Base-by-base conservation (phyloP, 2,888 invertebrate genomes). In the Temnothorax unifasciatus region DNA sequence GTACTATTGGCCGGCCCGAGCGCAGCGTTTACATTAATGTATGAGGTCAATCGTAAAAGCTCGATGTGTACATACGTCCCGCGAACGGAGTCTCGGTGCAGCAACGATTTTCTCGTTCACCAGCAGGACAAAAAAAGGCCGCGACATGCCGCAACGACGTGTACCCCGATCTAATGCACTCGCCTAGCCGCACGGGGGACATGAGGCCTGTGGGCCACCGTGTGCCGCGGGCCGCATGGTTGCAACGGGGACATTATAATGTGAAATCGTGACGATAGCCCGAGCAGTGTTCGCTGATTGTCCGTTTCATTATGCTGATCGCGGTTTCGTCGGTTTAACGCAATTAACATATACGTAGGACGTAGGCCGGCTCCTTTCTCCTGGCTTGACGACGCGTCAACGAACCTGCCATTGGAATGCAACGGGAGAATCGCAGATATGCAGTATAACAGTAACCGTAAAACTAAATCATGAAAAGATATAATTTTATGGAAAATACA, bases 21-120 rank as follows among this genome's bases (percentile, higher is more conserved):
- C 83, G 79, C 69, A 92, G 90, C 93, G 93, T 92, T 94, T 94
- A 93, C 94, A 94, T 94, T 94, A 94, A 94, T 94, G 94, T 94
- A 94, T 94, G 94, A 94, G 93, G 91, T 93, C 93, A 94, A 94
- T 94, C 93, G 94, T 93, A 93, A 93, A 93, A 93, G 92, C 93
- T 92, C 92, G 94, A 94, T 93, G 93, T 94, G 93, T 94, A 94
- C 94, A 94, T 93, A 93, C 93, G 92, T 94, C 93, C 93, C 93
- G 79, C 79, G 93, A 93, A 94, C 92, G 88, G 87, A 89, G 84
- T 84, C 87, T 84, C 86, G 86, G 85, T 84, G 87, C 84, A 57
- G 89, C 88, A 84, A 86, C 85, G 91, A 93, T 93, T 93, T 93
- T 93, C 93, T 93, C 90, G 92, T 90, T 85, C 59, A 5, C 77